Conservation (phyloP, 1,140 invertebrate species). For the Tribolium madens region DNA sequence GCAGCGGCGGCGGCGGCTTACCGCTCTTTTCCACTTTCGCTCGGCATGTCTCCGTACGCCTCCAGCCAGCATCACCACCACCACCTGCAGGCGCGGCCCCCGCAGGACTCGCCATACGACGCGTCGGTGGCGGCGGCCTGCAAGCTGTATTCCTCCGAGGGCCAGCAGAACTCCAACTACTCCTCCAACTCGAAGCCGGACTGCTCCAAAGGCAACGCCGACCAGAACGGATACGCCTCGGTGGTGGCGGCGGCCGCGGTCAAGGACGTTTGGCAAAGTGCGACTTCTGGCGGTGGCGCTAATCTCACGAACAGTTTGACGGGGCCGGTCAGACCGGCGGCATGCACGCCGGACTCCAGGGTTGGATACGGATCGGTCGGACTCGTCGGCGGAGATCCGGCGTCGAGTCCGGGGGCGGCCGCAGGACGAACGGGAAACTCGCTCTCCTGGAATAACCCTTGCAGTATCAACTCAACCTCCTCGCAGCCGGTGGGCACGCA, state of each 20-base stretch:
- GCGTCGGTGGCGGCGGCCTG: constrained; percentile 89
- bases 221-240: constrained; percentile 75
- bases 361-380: constrained; percentile 73
- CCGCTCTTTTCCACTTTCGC: constrained; percentile 83
- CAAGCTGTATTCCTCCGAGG: constrained; percentile 81
- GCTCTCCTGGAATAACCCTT: constrained; percentile 83
- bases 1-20: constrained; percentile 79
- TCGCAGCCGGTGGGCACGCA: constrained; percentile 83
- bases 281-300: constrained; percentile 72
- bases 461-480: constrained; percentile 80
- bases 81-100: constrained; percentile 80
- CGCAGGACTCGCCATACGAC: constrained; percentile 90
- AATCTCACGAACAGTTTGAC: constrained; percentile 68
- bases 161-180: constrained; percentile 72
- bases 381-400: constrained; percentile 79
- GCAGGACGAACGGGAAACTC: constrained; percentile 71
- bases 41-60: constrained; percentile 88
- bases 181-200: constrained; percentile 68
- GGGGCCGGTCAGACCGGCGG: constrained; percentile 81
- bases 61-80: constrained; percentile 81
- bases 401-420: constrained; percentile 79
- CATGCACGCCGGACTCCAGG: constrained; percentile 87
- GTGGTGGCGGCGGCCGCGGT: constrained; percentile 74
- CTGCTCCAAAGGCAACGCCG: constrained; percentile 68
- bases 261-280: constrained; percentile 78